These are phyloP conservation scores for Rhadina sibilatrix DNA, from an alignment of 2,113 vertebrate species.

Conservation along the genomic window DNA sequence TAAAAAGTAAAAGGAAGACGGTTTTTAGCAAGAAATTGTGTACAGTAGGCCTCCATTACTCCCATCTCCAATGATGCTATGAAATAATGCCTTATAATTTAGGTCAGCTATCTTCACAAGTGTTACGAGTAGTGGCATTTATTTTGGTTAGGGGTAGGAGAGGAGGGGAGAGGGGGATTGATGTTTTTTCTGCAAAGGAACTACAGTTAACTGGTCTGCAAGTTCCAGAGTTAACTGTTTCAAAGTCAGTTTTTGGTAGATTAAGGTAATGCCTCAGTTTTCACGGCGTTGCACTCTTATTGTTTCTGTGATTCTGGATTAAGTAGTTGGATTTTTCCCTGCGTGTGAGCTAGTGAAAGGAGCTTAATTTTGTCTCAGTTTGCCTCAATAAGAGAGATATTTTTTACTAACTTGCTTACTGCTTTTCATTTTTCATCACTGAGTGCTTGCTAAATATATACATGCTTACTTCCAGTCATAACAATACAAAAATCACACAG, in stretches of 20 bases:
- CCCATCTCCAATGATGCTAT: not conserved
- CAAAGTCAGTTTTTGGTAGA: not conserved
- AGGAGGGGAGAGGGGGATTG: not conserved
- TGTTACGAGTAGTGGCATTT: not conserved
- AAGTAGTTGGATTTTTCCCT: not conserved
- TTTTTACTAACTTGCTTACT: not conserved
- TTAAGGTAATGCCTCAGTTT: not conserved
- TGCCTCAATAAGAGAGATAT: not conserved
- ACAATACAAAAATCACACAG: not conserved
- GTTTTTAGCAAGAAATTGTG: not conserved
- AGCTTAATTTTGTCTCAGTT: not conserved
- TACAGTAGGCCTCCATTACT: not conserved
- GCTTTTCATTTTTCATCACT: not conserved
- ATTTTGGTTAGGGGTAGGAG: not conserved
- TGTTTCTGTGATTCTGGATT: not conserved
- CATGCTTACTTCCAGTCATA: constrained; percentile 18
- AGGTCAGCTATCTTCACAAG: not conserved
- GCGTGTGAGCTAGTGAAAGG: not conserved
- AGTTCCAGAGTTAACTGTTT: not conserved
- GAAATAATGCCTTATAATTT: not conserved
- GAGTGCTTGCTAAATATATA: constrained; percentile 15
- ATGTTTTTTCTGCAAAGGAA: not conserved
- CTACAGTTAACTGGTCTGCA: not conserved
- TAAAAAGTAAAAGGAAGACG: not conserved
- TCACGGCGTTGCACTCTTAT: not conserved